Evolutionary conservation across 2,113 vertebrate genomes (phyloP).

Genomic region (human): DNA sequence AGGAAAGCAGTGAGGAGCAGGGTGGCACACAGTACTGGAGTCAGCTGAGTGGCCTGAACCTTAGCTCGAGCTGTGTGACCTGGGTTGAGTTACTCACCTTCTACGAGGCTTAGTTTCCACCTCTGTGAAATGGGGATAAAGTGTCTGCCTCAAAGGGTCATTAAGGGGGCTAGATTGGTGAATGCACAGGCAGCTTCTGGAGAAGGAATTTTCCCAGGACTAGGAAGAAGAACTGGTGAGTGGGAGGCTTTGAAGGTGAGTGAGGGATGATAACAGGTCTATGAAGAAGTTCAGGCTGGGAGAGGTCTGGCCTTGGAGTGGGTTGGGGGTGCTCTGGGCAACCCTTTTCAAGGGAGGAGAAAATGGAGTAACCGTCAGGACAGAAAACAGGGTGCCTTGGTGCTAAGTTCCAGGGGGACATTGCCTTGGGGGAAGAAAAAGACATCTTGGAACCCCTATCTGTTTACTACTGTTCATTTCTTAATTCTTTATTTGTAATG

Average conservation of each 20-base stretch:
- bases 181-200: background rate
- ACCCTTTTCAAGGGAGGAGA: background rate
- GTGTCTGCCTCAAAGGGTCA: background rate
- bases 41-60: background rate
- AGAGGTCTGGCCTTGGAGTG: background rate
- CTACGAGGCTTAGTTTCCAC: background rate
- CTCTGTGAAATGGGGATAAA: background rate
- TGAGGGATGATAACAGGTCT: background rate
- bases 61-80: background rate
- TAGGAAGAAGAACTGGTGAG: background rate
- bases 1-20: fast-evolving
- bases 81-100: background rate
- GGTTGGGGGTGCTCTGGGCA: fast-evolving
- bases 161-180: background rate
- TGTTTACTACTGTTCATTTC: conserved; percentile 63
- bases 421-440: background rate
- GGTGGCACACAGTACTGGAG: no score
- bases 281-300: background rate
- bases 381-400: background rate
- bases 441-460: background rate
- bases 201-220: background rate
- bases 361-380: background rate
- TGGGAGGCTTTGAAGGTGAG: background rate
- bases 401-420: background rate
- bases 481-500: conserved; percentile 66